These are phyloP conservation scores for Chionomys nivalis DNA, from an alignment of 2,113 vertebrate species.

Conservation along the genomic window DNA sequence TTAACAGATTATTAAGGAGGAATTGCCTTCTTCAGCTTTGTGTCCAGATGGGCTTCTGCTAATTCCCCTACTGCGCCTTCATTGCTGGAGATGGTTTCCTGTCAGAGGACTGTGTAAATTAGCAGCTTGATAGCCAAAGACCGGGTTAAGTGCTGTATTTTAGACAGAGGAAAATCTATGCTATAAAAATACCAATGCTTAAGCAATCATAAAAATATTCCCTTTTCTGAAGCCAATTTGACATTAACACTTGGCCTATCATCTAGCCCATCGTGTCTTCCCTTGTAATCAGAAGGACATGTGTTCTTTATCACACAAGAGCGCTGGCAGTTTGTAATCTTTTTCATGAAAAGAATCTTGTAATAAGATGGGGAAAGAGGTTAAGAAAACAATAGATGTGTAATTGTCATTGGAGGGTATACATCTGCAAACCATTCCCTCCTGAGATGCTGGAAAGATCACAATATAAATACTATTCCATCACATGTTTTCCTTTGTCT, in stretches of 20 bases:
- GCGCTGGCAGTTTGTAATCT: slow-evolving; percentile 63
- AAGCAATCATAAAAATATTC: slow-evolving; percentile 73
- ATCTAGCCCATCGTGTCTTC: slow-evolving; percentile 57
- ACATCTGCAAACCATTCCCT: slow-evolving; percentile 87
- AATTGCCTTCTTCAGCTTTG: slow-evolving; percentile 34
- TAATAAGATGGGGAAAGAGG: slow-evolving; percentile 81
- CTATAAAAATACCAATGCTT: slow-evolving; percentile 72
- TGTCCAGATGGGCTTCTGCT: slow-evolving; percentile 67
- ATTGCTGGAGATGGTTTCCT: slow-evolving; percentile 61
- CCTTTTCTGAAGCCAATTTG: slow-evolving; percentile 71
- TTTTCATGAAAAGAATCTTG: slow-evolving; percentile 76
- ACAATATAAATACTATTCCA: slow-evolving; percentile 83
- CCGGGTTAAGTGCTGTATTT: slow-evolving; percentile 74
- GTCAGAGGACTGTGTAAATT: slow-evolving; percentile 73
- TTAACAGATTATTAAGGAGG: slow-evolving; percentile 65
- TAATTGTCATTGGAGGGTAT: slow-evolving; percentile 83
- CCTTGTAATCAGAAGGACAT: slow-evolving; percentile 69
- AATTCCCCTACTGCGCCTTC: slow-evolving; percentile 49
- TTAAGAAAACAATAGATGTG: slow-evolving; percentile 84
- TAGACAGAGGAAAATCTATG: slow-evolving; percentile 75
- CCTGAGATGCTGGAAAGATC: slow-evolving; percentile 82
- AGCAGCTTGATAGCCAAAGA: slow-evolving; percentile 67
- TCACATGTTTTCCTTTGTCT: slow-evolving; percentile 79
- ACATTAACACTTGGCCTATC: slow-evolving; percentile 71
- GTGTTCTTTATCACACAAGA: slow-evolving; percentile 77